A percentile compares a stretch with the other conserved stretches of the same genome.
Evolutionary conservation across 2,888 invertebrate species (phyloP).

Genomic region (Drosophila flavopinicola): DNA sequence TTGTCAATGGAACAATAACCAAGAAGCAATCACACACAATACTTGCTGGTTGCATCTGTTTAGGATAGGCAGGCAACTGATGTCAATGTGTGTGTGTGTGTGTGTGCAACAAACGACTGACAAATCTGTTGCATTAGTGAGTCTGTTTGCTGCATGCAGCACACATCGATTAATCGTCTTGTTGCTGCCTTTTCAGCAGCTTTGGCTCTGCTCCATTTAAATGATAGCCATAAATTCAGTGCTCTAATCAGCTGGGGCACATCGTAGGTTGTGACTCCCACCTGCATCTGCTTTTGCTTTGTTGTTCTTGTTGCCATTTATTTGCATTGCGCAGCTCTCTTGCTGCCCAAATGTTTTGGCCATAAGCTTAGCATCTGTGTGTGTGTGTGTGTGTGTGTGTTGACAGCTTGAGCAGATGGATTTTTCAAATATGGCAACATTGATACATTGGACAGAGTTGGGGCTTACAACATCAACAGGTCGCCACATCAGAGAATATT

Average conservation of each 20-base stretch:
- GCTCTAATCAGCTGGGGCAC: slow-evolving; percentile 47
- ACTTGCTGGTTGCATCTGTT: background rate
- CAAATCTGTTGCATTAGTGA: slow-evolving; percentile 73
- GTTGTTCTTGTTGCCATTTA: slow-evolving; percentile 23
- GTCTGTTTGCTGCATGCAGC: slow-evolving; percentile 50
- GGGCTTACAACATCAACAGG: slow-evolving; percentile 65
- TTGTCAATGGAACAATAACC: slow-evolving; percentile 10
- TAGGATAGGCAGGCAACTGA: slow-evolving; percentile 18
- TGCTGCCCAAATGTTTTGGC: slow-evolving; percentile 17
- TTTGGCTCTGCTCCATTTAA: slow-evolving; percentile 68
- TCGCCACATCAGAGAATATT: slow-evolving; percentile 19
- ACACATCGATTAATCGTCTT: slow-evolving; percentile 53
- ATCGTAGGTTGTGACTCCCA: background rate
- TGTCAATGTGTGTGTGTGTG: slow-evolving; percentile 18
- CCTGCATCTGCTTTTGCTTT: too few relatives aligned
- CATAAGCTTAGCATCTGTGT: slow-evolving; percentile 1
- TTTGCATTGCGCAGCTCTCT: slow-evolving; percentile 38
- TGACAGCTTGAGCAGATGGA: slow-evolving; percentile 31
- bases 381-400: slow-evolving; percentile 25
- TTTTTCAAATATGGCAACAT: slow-evolving; percentile 13
- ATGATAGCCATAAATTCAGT: slow-evolving; percentile 71
- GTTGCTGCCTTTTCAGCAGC: slow-evolving; percentile 17
- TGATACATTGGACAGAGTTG: slow-evolving; percentile 1
- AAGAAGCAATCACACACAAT: slow-evolving; percentile 1
- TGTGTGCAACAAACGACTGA: slow-evolving; percentile 56